phyloP scores from a whole-genome alignment of 2,113 vertebrate genomes.

The Mesoclemmys tuberculata region DNA sequence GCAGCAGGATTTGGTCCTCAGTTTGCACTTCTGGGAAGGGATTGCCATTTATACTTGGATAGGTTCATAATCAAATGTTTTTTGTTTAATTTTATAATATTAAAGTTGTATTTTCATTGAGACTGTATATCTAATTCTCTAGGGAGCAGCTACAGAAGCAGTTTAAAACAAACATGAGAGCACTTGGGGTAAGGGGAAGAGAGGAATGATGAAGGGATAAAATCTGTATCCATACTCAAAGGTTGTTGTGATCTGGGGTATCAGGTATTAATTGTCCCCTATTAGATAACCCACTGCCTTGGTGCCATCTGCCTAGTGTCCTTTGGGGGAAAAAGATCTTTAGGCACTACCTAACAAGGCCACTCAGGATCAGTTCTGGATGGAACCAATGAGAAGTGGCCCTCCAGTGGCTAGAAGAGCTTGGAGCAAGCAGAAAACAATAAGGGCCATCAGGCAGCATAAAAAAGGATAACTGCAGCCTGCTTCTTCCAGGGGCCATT shows the following conservation, averaged over 20 bases:
- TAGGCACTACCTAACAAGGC: neutral
- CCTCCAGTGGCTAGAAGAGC: neutral
- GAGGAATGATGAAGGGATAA: neutral
- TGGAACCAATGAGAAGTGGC: neutral
- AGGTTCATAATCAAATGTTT: neutral
- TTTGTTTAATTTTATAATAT: neutral
- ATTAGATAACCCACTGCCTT: neutral
- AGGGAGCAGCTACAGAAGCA: neutral
- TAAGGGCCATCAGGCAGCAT: neutral
- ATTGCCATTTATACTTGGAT: neutral
- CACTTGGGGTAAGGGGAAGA: neutral
- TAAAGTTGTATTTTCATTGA: neutral
- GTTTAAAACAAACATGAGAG: neutral
- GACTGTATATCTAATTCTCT: neutral
- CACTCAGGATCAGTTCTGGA: neutral
- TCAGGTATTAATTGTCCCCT: neutral
- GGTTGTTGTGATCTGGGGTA: neutral
- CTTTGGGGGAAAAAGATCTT: neutral
- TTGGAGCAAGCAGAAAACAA: neutral
- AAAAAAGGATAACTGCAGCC: neutral
- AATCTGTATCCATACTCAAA: neutral
- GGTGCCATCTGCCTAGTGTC: neutral
- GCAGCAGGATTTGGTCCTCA: neutral
- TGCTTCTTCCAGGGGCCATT: neutral
- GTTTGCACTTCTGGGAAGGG: neutral